Conservation (phyloP, 1,140 invertebrate genomes). For the Zophobas morio region DNA sequence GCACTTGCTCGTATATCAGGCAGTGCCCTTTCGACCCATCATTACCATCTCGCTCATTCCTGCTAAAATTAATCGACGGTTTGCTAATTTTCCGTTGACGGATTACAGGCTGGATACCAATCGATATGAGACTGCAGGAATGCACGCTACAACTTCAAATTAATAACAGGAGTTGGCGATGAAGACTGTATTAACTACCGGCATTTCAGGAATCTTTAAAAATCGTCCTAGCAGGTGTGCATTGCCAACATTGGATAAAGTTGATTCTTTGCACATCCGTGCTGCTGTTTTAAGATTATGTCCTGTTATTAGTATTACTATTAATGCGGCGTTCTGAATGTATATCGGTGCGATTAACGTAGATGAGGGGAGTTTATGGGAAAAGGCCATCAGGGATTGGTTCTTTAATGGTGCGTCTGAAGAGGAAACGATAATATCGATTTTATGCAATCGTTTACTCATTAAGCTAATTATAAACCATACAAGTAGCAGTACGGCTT, state of each 20-base stretch:
- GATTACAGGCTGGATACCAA: slow-evolving; percentile 45
- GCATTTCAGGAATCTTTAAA: slow-evolving; percentile 57
- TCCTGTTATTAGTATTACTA: slow-evolving; percentile 27
- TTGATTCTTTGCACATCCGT: slow-evolving; percentile 52
- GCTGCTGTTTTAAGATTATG: slow-evolving; percentile 46
- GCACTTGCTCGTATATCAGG: neutral
- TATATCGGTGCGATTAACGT: slow-evolving; percentile 19
- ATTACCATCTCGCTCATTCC: neutral
- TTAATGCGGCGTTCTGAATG: slow-evolving; percentile 14
- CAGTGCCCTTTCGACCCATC: slow-evolving; percentile 39
- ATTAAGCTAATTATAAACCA: slow-evolving; percentile 32
- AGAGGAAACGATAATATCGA: slow-evolving; percentile 29
- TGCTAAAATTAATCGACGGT: slow-evolving; percentile 29
- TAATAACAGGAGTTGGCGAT: slow-evolving; percentile 57
- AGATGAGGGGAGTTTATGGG: slow-evolving; percentile 32
- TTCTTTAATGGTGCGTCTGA: slow-evolving; percentile 13
- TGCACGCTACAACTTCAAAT: slow-evolving; percentile 55
- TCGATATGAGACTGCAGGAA: slow-evolving; percentile 54
- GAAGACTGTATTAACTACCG: slow-evolving; percentile 59
- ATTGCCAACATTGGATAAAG: slow-evolving; percentile 41
- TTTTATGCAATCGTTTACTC: slow-evolving; percentile 38
- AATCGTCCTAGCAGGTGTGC: slow-evolving; percentile 55
- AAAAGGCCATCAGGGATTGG: slow-evolving; percentile 14
- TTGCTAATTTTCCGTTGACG: slow-evolving; percentile 43
- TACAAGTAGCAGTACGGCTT: neutral